phyloP scores from a whole-genome alignment of 64 coral and sea anemone genomes.

The Acropora tenuis region DNA sequence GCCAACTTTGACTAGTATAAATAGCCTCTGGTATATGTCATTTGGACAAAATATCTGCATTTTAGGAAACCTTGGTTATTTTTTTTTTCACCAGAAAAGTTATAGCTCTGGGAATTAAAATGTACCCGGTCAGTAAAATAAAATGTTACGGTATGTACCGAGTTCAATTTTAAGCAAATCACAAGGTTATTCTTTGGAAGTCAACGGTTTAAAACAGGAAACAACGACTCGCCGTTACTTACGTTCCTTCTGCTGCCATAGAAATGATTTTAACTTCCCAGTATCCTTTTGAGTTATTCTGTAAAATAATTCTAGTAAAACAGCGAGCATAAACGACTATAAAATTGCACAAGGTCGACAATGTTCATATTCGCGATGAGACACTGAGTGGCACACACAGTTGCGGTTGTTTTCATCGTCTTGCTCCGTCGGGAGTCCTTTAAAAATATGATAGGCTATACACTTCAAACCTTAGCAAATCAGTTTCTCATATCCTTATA shows the following conservation, averaged over 20 bases:
- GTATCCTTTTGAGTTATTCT: slow-evolving; percentile 7
- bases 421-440: neutral
- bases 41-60: too few species aligned
- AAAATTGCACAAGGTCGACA: slow-evolving; percentile 2
- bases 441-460: neutral
- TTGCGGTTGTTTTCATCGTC: slow-evolving; percentile 3
- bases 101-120: too few species aligned
- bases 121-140: too few species aligned
- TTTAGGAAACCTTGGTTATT: too few species aligned
- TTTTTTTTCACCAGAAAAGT: too few species aligned
- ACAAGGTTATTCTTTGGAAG: neutral
- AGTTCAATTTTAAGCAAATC: too few species aligned
- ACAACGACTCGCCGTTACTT: neutral
- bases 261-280: slow-evolving; percentile 27
- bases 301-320: slow-evolving; percentile 17
- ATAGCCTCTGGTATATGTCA: too few species aligned
- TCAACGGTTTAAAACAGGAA: slow-evolving; percentile 23
- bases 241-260: neutral
- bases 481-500: slow-evolving; percentile 4
- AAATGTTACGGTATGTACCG: too few species aligned
- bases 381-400: slow-evolving; percentile 7
- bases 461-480: slow-evolving; percentile 4
- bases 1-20: too few species aligned
- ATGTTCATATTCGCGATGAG: too few species aligned
- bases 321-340: neutral